These are phyloP conservation scores for Actenoides lindsayi DNA, from an alignment of 2,113 vertebrate species.

Conservation along the genomic window DNA sequence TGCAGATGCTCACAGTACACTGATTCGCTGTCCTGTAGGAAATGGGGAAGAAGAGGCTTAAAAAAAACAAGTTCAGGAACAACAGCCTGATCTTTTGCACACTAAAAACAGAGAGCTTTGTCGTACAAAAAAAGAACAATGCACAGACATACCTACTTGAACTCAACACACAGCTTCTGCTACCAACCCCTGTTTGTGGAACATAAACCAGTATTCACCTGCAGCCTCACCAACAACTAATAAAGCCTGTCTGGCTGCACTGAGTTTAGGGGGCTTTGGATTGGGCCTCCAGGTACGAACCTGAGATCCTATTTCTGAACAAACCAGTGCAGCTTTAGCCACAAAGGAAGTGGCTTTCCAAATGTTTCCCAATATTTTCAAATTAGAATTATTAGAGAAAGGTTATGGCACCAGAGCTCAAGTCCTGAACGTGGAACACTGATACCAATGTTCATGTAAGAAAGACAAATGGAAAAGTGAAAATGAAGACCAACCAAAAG, in stretches of 20 bases:
- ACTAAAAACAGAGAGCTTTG: background rate
- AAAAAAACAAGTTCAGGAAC: background rate
- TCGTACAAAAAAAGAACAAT: background rate
- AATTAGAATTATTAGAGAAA: background rate
- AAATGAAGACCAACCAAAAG: background rate
- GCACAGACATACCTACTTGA: background rate
- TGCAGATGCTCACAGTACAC: conserved; percentile 88
- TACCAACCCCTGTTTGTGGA: background rate
- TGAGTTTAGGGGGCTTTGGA: background rate
- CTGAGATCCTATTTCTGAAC: background rate
- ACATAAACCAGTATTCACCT: background rate
- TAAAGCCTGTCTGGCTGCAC: background rate
- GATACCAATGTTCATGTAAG: background rate
- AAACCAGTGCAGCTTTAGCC: background rate
- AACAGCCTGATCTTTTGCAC: background rate
- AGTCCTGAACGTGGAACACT: background rate
- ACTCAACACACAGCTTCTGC: background rate
- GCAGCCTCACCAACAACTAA: background rate
- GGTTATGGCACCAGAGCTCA: background rate
- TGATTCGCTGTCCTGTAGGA: conserved; percentile 88
- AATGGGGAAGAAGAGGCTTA: background rate
- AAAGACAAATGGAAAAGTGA: background rate
- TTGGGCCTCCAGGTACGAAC: background rate
- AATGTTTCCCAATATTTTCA: background rate
- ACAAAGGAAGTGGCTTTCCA: background rate